Evolutionary conservation across 1,140 invertebrate species (phyloP).

Genomic region (Zaprionus tsacasi): DNA sequence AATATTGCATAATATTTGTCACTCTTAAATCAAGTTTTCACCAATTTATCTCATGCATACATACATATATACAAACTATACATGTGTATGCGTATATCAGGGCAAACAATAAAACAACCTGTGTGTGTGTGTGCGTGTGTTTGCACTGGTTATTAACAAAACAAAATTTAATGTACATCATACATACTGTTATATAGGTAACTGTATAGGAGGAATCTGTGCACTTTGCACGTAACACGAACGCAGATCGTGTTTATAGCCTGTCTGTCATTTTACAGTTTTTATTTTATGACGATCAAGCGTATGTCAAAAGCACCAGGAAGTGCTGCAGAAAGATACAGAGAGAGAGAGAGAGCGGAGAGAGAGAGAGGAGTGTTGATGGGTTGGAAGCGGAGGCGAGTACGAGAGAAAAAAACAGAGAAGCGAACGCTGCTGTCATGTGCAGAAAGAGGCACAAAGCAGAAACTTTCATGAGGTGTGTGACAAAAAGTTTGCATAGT

Average conservation of each 20-base stretch:
- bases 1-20: constrained; percentile 2
- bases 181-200: constrained; percentile 15
- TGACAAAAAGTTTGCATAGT: constrained; percentile 55
- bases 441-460: constrained; percentile 8
- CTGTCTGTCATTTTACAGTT: constrained; percentile 50
- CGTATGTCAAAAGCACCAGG: constrained; percentile 27
- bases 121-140: constrained; percentile 2
- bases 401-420: not conserved
- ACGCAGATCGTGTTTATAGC: constrained; percentile 39
- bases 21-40: constrained; percentile 27
- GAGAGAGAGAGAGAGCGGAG: not conserved
- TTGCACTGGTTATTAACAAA: constrained; percentile 28
- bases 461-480: constrained; percentile 21
- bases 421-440: constrained; percentile 8
- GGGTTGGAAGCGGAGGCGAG: not conserved
- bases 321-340: not conserved
- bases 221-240: constrained; percentile 54
- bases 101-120: constrained; percentile 23
- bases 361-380: not conserved
- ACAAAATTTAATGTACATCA: constrained; percentile 14
- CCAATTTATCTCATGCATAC: constrained; percentile 17
- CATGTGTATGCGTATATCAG: constrained; percentile 9
- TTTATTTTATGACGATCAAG: constrained; percentile 50
- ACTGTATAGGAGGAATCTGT: constrained; percentile 31
- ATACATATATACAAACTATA: not conserved